Evolutionary conservation across 2,797 vertebrate genomes (phyloP).

Genomic region (Cryptoprocta ferox): DNA sequence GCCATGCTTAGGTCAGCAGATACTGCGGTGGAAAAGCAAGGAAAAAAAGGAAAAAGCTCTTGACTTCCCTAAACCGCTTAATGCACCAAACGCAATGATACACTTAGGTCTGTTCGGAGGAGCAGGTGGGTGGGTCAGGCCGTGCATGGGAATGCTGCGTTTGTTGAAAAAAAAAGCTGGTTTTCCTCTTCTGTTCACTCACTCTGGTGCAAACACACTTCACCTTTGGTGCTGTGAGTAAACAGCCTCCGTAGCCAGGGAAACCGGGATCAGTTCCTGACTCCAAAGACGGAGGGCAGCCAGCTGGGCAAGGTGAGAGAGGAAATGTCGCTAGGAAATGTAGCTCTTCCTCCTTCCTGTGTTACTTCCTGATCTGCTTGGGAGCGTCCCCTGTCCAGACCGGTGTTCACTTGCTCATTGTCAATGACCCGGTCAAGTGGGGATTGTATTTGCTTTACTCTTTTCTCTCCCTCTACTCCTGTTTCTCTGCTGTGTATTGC

Average conservation of each 20-base stretch:
- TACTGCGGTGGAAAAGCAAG: neutral
- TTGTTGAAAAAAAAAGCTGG: neutral
- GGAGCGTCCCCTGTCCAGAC: neutral
- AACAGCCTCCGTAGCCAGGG: neutral
- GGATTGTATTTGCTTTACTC: neutral
- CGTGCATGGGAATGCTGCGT: rapidly evolving
- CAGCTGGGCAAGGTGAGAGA: neutral
- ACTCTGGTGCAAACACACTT: neutral
- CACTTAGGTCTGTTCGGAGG: neutral
- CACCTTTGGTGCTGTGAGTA: neutral
- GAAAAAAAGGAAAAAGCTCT: neutral
- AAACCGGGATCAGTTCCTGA: neutral
- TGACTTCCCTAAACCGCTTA: neutral
- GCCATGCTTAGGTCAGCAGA: slow-evolving; percentile 7
- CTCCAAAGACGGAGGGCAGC: neutral
- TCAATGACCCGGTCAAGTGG: neutral
- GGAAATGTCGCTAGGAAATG: neutral
- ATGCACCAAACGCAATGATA: no score
- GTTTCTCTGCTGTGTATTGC: neutral
- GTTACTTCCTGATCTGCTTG: rapidly evolving
- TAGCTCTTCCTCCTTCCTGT: neutral
- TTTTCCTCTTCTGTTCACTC: neutral
- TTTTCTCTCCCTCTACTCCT: neutral
- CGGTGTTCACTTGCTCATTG: neutral
- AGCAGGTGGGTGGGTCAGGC: neutral